Evolutionary conservation across 1,140 invertebrate species (phyloP), one percentile per base, ranked within the genome.

Genomic region (Eciton burchellii): DNA sequence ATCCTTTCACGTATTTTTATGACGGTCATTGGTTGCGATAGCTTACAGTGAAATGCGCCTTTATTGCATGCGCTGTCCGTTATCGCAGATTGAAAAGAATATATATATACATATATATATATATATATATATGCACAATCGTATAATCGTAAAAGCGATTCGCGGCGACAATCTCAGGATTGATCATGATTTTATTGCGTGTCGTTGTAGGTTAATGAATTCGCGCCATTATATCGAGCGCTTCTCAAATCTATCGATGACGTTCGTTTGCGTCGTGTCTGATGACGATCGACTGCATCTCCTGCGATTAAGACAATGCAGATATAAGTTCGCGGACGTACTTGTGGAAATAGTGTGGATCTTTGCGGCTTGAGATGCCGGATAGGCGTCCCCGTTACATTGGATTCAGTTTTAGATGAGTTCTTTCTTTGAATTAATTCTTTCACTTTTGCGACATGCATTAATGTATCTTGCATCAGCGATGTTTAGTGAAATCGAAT

Each of bases 131-230:
- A 16, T 49, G 16, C 47, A 47, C 8, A 35, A n/a, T 62, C 26
- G 19, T 66, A 56, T 54, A 49, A 19, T 14, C 21, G 21, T 54
- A 19, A 65, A 76, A 76, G 72, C 21, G 47, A 68, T 35, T 16
- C 14, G 16, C 35, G 35, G 43, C 29, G 45, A 59, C 59, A 35
- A 8, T 26, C 12, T 35, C 19, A 6, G 29, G 8, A 35, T 79
- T 79, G 43, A 29, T 52, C 63, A 77, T 29, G 66, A 47, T 77
- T 77, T 77, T 77, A 77, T 47, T 29, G 35, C 73, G 41, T 16
- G 35, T 35, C 9, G 60, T 66, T 54, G 62, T 29, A 35, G 47
- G 5, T 47, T 79, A 70, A 79, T 70, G 65, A 79, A 79, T 47
- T 56, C 63, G 8, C 49, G 9, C 3, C 45, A n/a, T 14, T 56